phyloP scores from a whole-genome alignment of 2,113 vertebrate genomes.

The Pomatostomus ruficeps region DNA sequence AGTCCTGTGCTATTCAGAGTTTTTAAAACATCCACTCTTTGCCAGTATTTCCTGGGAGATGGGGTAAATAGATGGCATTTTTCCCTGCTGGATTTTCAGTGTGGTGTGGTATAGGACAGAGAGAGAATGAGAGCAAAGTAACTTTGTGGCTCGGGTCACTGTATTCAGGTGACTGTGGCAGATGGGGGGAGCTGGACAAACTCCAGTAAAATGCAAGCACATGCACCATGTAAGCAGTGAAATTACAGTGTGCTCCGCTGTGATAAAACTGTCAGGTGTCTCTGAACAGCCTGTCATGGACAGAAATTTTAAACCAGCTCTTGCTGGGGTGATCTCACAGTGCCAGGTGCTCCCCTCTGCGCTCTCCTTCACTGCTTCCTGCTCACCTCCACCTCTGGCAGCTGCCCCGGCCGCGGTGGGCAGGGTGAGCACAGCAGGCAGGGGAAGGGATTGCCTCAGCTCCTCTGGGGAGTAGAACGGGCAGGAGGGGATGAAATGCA shows the following conservation, averaged over 20 bases:
- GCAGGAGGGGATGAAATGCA: background rate
- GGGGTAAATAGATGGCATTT: background rate
- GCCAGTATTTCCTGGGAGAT: background rate
- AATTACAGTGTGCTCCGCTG: background rate
- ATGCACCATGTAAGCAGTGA: background rate
- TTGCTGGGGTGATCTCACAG: background rate
- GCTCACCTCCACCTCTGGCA: background rate
- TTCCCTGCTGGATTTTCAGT: background rate
- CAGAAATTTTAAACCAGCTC: background rate
- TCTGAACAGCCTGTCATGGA: background rate
- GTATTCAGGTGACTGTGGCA: background rate
- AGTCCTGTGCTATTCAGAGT: background rate
- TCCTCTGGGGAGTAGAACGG: rapidly evolving
- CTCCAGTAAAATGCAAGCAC: background rate
- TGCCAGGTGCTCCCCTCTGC: background rate
- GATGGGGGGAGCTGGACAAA: background rate
- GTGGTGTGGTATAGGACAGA: background rate
- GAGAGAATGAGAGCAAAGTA: background rate
- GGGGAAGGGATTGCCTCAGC: background rate
- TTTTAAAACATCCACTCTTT: background rate
- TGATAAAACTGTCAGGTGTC: background rate
- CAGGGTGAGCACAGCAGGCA: background rate
- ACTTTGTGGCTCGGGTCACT: background rate
- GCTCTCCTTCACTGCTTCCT: background rate
- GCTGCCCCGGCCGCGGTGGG: background rate